Base-by-base conservation (phyloP, 2,113 vertebrate species). In the Eulemur macaco region DNA sequence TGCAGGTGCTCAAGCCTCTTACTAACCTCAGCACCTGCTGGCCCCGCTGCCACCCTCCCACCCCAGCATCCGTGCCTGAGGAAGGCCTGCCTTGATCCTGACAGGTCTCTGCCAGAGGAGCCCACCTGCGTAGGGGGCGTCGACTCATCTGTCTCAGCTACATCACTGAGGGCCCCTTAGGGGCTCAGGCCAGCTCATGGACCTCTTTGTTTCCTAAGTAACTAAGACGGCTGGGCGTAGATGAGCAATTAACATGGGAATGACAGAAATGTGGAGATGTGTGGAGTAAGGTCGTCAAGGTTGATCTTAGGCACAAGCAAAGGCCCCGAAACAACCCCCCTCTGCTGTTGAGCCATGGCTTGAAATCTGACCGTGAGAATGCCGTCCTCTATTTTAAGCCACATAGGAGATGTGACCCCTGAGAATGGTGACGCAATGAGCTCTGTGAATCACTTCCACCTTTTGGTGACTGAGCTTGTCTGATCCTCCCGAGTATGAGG, bases 371-470 rank as follows among this genome's bases (percentile, higher is more conserved):
- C 50, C 34, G 0, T 8, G n/a, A 69, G 58, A 85, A 45, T 13
- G 12, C 31, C 17, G 23, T 52, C 63, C 88, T 92, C 91, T 94
- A 8, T 92, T 94, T 95, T 90, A 92, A 97, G 81, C 69, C 37
- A 8, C 64, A 13, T 20, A 31, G n/a, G 66, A 86, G 42, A 86
- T 1, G 20, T 84, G 88, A 87, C 52, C 85, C 85, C 82, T 21
- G 25, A 78, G 60, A 45, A n/a, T 3, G 25, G 11, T 10, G 12
- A 7, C 29, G 21, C 39, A 20, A 8, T 54, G 13, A n/a, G 34
- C 68, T 80, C 63, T 31, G 0, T 3, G 60, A 66, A 11, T 68
- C 45, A 37, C n/a, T 69, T 77, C 42, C 14, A 8, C 34, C 3
- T 63, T 63, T 10, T 60, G 54, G 60, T 20, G 87, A 66, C 7